Evolutionary conservation across 23 tunicate genomes (phyloP), one percentile per base, ranked within the genome.

Genomic region (Halocynthia aurantium): DNA sequence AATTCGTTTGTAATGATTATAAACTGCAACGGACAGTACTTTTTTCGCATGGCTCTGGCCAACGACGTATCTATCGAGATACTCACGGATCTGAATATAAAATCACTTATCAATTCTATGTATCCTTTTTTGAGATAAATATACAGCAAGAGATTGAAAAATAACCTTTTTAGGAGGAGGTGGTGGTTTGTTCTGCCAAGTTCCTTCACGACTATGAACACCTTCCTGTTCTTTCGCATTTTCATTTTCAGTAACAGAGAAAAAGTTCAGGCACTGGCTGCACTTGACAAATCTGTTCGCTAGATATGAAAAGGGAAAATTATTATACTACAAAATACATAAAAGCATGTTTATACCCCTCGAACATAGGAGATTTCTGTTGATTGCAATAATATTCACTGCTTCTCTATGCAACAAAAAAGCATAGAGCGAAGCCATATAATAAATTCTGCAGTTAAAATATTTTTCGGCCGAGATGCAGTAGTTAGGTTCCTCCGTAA

Each of bases 1-100:
- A 7, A 93, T 93, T 51, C 98, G 76, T 71, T 93, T 93, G 76
- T 93, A 93, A 64, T 93, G 98, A 67, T 93, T 87, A 80, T 93
- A 87, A 15, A 93, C 98, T 13, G 98, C 98, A 6, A 87, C 94
- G 8, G 98, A 85, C 5, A 93, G 81, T 0, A 87, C 98, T 77
- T 87, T 93, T 57, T 93, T 93, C 0, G 98, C 98, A 55, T 87
- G 86, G 19, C 62, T 50, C 65, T 93, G 98, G 6, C 98, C 98
- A 40, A 93, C 77, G 0, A 93, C 98, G 72, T 83, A 93, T 51
- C 73, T 87, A 80, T 93, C 98, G 58, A 93, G 66, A 63, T 86
- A 93, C 71, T 84, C 84, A 22, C 84, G 57, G 22, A 92, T 92
- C 98, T 92, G 70, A 51, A 51, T 9, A 8, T 7, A 6, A 15